A percentile compares a stretch with the other conserved stretches of the same genome.
Evolutionary conservation across 2,113 vertebrate species (phyloP).

Genomic region (Scolopax mira): DNA sequence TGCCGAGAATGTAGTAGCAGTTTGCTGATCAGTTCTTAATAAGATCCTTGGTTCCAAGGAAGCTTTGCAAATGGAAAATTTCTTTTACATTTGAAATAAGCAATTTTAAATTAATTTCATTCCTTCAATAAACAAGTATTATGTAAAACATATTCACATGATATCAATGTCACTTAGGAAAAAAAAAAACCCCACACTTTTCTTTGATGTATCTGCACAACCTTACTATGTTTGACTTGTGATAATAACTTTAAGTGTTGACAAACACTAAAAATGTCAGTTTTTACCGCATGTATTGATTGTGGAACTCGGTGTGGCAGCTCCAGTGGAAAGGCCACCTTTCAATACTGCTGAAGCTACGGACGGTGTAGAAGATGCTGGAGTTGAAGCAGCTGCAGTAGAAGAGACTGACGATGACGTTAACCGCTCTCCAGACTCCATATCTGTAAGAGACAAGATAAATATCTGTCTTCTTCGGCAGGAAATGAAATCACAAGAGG

Average conservation of each 20-base stretch:
- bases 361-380: conserved; percentile 74
- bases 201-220: background rate
- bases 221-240: background rate
- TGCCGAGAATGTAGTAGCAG: background rate
- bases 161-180: background rate
- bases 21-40: background rate
- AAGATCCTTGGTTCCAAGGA: background rate
- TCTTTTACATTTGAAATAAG: background rate
- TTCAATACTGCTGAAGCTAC: conserved; percentile 75
- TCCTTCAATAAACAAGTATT: background rate
- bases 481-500: background rate
- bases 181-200: background rate
- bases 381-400: conserved; percentile 80
- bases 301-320: conserved; percentile 77
- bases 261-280: background rate
- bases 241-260: background rate
- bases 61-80: background rate
- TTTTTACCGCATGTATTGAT: conserved; percentile 90
- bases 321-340: conserved; percentile 77
- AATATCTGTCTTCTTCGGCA: background rate
- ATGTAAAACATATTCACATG: background rate
- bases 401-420: conserved; percentile 78
- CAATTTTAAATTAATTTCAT: background rate
- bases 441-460: conserved; percentile 73
- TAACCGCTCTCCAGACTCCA: conserved; percentile 91